Evolutionary conservation across 2,797 vertebrate genomes (phyloP).

Genomic region (Mormyrus hasselquistii): DNA sequence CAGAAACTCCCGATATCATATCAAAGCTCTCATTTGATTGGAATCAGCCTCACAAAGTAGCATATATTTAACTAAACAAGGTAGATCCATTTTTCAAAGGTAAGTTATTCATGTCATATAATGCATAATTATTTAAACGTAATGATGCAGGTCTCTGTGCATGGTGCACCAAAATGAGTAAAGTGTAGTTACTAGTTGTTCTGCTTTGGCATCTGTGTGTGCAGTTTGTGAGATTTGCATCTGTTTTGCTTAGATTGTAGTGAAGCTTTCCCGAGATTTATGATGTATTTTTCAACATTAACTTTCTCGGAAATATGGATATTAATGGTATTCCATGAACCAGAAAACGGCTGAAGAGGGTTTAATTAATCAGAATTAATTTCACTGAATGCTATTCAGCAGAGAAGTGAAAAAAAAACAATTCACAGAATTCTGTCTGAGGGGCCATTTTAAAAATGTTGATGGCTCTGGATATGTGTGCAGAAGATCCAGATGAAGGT

Average conservation of each 20-base stretch:
- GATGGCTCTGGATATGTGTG: constrained; percentile 42
- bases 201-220: not conserved
- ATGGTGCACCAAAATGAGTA: not conserved
- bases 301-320: not conserved
- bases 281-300: not conserved
- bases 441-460: not conserved
- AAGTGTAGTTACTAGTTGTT: not conserved
- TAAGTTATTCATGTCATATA: constrained; percentile 29
- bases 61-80: constrained; percentile 24
- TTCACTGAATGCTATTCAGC: not conserved
- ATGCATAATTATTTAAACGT: not conserved
- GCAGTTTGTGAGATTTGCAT: not conserved
- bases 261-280: not conserved
- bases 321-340: not conserved
- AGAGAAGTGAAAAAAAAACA: not conserved
- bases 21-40: constrained; percentile 16
- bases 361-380: not conserved
- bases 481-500: constrained; percentile 81
- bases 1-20: constrained; percentile 9
- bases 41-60: constrained; percentile 14
- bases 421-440: not conserved
- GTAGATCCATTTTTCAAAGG: constrained; percentile 33
- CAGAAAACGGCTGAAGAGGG: not conserved
- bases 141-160: not conserved
- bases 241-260: not conserved